Base-by-base conservation (phyloP, 2,888 invertebrate genomes). In the Bombylius discolor region DNA sequence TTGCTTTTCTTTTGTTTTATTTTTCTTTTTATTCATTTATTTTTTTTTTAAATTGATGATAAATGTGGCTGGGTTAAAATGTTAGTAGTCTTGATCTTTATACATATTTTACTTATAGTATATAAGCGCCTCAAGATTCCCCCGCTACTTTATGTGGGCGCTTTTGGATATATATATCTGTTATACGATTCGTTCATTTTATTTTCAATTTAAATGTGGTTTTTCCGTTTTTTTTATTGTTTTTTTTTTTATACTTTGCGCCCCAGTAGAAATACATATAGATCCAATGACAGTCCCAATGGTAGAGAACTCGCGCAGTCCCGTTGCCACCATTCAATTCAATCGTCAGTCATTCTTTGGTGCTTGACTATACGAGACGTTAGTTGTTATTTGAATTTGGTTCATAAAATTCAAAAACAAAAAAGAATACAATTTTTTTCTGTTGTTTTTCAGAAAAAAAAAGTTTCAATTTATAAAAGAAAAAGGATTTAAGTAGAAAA, bases 261-360 rank as follows among this genome's bases (percentile, higher is more conserved):
- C 48, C 32, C 23, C 51, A 51, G 46, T 47, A 31, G 39, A 51
- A 44, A 46, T 46, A 46, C n/a, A 36, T 36, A 42, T 11, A 11
- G 39, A 42, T 11, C 39, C 39, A 42, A 42, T 14, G 12, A 23
- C 14, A 14, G 46, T 46, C 52, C 52, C 49, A 42, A 42, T 42
- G 39, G 39, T 42, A 42, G 39, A 42, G 39, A 42, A 42, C 8
- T 42, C 39, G 56, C 55, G 55, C 51, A 42, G 44, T 45, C 46
- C 55, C 51, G 58, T 53, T 53, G 54, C 56, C 56, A 55, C 54
- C 56, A 51, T 42, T 42, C 39, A 39, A 8, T 9, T 48, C 49
- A 53, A 58, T 53, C 55, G 55, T 58, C 59, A 62, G 62, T 62
- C 57, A 60, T 57, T 53, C 59, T 59, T 62, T 62, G 62, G 62